Evolutionary conservation across 2,888 invertebrate genomes (phyloP).

Genomic region (Sympetrum striolatum): DNA sequence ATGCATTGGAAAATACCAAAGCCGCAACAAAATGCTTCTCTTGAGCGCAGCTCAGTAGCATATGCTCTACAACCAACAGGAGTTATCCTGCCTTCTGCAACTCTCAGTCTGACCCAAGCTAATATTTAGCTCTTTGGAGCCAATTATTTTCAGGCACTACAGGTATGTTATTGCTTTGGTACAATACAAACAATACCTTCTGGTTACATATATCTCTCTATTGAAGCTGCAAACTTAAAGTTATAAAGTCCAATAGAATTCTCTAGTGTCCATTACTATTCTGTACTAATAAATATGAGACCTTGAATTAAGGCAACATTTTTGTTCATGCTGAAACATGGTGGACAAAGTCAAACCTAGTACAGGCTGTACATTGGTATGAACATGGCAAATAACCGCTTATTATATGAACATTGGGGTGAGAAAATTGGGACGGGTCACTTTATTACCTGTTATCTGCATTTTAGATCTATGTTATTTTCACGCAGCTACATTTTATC

Average conservation of each 20-base stretch:
- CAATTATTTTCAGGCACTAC: slow-evolving; percentile 49
- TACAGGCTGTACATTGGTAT: slow-evolving; percentile 30
- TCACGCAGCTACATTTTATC: slow-evolving; percentile 16
- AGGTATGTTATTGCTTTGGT: slow-evolving; percentile 49
- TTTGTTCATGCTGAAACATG: slow-evolving; percentile 38
- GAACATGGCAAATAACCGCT: not conserved
- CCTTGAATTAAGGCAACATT: slow-evolving; percentile 49
- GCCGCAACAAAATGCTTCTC: slow-evolving; percentile 39
- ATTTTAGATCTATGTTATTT: slow-evolving; percentile 31
- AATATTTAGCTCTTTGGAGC: slow-evolving; percentile 45
- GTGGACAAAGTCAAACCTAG: slow-evolving; percentile 41
- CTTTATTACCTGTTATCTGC: slow-evolving; percentile 30
- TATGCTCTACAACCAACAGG: slow-evolving; percentile 35
- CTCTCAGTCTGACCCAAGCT: slow-evolving; percentile 39
- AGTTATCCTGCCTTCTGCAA: slow-evolving; percentile 11
- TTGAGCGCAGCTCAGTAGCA: slow-evolving; percentile 44
- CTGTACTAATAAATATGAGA: slow-evolving; percentile 47
- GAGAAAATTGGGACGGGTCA: slow-evolving; percentile 35
- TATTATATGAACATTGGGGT: slow-evolving; percentile 34
- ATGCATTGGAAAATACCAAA: slow-evolving; percentile 42
- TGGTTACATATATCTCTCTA: slow-evolving; percentile 45
- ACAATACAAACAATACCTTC: slow-evolving; percentile 43
- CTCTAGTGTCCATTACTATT: slow-evolving; percentile 47
- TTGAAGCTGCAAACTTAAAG: slow-evolving; percentile 46
- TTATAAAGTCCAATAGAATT: slow-evolving; percentile 35